Conservation (phyloP, 1,140 invertebrate genomes). For the Drosophila sechellia region DNA sequence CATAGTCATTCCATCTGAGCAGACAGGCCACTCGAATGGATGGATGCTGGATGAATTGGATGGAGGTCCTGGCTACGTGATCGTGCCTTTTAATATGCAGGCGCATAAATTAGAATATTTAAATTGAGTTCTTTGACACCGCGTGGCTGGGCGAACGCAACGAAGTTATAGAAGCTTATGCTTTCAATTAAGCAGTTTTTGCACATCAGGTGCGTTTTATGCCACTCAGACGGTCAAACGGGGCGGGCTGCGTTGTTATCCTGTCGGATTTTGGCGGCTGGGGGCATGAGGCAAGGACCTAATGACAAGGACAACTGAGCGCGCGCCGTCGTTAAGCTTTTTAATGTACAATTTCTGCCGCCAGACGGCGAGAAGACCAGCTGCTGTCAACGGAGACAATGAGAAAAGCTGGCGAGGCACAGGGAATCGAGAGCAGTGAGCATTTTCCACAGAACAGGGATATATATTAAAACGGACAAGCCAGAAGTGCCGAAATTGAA, state of each 20-base stretch:
- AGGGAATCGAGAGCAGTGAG: conserved; percentile 1
- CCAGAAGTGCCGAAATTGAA: conserved; percentile 62
- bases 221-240: conserved; percentile 51
- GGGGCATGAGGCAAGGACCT: conserved; percentile 30
- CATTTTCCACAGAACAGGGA: conserved; percentile 1
- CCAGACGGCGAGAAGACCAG: conserved; percentile 36
- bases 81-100: conserved; percentile 67
- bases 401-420: conserved; percentile 30
- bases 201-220: conserved; percentile 80
- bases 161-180: conserved; percentile 77
- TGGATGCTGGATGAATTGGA: background rate
- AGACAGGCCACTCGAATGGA: conserved; percentile 4
- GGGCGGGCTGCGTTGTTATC: conserved; percentile 3
- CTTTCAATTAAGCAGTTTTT: conserved; percentile 81
- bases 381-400: conserved; percentile 61
- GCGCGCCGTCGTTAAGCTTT: conserved; percentile 61
- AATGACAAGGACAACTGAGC: conserved; percentile 59
- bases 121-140: conserved; percentile 49
- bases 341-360: conserved; percentile 62
- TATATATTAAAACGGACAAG: conserved; percentile 50
- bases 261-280: background rate
- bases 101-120: conserved; percentile 74
- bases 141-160: conserved; percentile 37
- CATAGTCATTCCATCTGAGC: background rate
- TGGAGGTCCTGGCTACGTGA: conserved; percentile 30